These are phyloP conservation scores for Aphaenogaster ashmeadi DNA, from an alignment of 1,140 invertebrate genomes.

Conservation along the genomic window DNA sequence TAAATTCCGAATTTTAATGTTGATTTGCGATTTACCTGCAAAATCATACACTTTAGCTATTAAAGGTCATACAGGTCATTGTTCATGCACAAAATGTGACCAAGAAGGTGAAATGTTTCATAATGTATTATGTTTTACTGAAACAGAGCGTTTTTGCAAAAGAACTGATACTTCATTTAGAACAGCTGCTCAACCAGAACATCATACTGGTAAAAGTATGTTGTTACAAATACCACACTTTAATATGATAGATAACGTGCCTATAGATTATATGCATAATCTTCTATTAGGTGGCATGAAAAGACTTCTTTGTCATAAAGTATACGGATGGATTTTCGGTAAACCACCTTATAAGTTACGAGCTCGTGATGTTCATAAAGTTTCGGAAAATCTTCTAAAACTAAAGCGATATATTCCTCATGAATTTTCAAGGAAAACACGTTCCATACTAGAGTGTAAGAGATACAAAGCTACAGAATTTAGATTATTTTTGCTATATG, in stretches of 20 bases:
- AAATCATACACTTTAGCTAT: too few species aligned
- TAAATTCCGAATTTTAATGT: too few species aligned
- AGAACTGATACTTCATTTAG: slow-evolving; percentile 5
- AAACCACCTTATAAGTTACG: slow-evolving; percentile 23
- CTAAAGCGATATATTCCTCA: not conserved
- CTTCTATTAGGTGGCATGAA: slow-evolving; percentile 8
- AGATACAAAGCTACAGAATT: slow-evolving; percentile 36
- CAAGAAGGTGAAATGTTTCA: too few species aligned
- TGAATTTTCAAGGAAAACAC: slow-evolving; percentile 22
- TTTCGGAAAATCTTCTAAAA: slow-evolving; percentile 27
- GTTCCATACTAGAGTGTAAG: slow-evolving; percentile 20
- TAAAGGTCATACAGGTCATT: too few species aligned
- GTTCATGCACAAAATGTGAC: too few species aligned
- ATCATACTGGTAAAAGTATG: slow-evolving; percentile 18
- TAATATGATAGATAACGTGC: slow-evolving; percentile 19
- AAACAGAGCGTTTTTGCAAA: slow-evolving; percentile 1
- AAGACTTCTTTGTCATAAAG: slow-evolving; percentile 29
- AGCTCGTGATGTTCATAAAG: slow-evolving; percentile 13
- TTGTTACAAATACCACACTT: slow-evolving; percentile 24
- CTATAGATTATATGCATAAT: slow-evolving; percentile 40
- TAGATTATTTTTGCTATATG: slow-evolving; percentile 15
- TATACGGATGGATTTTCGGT: slow-evolving; percentile 14
- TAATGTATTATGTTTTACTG: too few species aligned
- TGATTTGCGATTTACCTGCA: too few species aligned
- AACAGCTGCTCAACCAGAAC: slow-evolving; percentile 24